Percentiles rank a stretch among this genome's conserved stretches.
These are phyloP conservation scores for Plebejus melissa DNA, from an alignment of 2,888 invertebrate genomes.

Conservation along the genomic window DNA sequence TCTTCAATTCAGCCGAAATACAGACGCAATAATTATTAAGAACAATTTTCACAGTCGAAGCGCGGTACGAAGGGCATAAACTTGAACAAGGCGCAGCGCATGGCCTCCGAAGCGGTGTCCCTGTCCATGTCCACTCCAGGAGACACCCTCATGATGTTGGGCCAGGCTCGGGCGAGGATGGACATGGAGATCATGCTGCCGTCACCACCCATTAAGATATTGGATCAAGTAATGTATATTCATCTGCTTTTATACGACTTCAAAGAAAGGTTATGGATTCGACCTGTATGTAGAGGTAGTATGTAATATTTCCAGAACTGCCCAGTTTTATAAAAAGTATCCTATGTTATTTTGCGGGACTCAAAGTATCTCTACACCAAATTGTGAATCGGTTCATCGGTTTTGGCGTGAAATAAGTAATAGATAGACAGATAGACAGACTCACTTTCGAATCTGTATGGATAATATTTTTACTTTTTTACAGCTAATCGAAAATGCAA, in stretches of 20 bases:
- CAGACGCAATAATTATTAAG: no score
- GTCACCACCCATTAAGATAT: constrained; percentile 53
- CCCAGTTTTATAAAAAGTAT: no score
- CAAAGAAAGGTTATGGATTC: neutral
- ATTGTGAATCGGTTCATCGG: no score
- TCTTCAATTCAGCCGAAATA: no score
- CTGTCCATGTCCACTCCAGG: constrained; percentile 56
- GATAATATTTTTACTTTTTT: neutral
- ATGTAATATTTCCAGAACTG: no score
- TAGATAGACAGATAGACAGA: no score
- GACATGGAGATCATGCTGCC: constrained; percentile 59
- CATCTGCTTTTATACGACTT: constrained; percentile 10
- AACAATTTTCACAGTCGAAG: constrained; percentile 51
- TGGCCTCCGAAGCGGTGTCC: constrained; percentile 59
- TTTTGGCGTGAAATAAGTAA: no score
- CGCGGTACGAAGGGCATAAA: constrained; percentile 71
- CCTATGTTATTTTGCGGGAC: no score
- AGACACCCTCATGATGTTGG: constrained; percentile 61
- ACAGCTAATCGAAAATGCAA: constrained; percentile 56
- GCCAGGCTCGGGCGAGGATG: constrained; percentile 64
- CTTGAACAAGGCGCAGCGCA: constrained; percentile 50
- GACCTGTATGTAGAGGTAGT: neutral
- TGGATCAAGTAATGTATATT: constrained; percentile 54
- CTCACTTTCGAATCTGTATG: no score
- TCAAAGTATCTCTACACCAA: no score